These are phyloP conservation scores for Anneissia japonica DNA, from an alignment of 35 echinoderm and acorn worm genomes.

Conservation along the genomic window DNA sequence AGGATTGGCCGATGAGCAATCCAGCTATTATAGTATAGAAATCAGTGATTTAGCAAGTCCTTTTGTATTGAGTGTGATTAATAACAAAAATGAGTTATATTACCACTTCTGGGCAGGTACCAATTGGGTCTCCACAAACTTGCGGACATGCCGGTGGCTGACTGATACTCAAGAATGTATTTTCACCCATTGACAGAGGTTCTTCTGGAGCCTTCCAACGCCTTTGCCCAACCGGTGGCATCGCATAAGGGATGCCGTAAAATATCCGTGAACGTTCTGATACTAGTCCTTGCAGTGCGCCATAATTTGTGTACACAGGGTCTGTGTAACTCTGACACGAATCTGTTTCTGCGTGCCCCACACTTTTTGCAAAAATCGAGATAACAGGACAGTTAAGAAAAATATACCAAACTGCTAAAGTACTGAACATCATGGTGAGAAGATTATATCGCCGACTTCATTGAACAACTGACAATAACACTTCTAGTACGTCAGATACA, in stretches of 20 bases:
- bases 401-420: not conserved
- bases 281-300: not conserved
- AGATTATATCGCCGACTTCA: not conserved
- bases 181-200: not conserved
- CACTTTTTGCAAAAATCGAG: not conserved
- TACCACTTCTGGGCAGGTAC: slow-evolving; percentile 6
- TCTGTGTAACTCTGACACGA: not conserved
- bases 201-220: slow-evolving; percentile 18
- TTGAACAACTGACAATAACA: too few relatives aligned
- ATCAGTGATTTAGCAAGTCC: too few relatives aligned
- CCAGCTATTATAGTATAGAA: too few relatives aligned
- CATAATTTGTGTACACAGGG: slow-evolving; percentile 9
- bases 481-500: too few relatives aligned
- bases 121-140: not conserved
- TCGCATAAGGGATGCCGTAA: slow-evolving; percentile 29
- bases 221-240: not conserved
- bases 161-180: not conserved
- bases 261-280: not conserved
- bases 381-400: not conserved
- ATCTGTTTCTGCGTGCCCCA: not conserved
- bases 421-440: not conserved
- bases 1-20: too few relatives aligned
- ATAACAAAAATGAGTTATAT: not conserved
- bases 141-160: slow-evolving; percentile 21
- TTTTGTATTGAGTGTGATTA: too few relatives aligned